Conservation (phyloP, 2,888 invertebrate genomes). For the Harpalus rubripes region DNA sequence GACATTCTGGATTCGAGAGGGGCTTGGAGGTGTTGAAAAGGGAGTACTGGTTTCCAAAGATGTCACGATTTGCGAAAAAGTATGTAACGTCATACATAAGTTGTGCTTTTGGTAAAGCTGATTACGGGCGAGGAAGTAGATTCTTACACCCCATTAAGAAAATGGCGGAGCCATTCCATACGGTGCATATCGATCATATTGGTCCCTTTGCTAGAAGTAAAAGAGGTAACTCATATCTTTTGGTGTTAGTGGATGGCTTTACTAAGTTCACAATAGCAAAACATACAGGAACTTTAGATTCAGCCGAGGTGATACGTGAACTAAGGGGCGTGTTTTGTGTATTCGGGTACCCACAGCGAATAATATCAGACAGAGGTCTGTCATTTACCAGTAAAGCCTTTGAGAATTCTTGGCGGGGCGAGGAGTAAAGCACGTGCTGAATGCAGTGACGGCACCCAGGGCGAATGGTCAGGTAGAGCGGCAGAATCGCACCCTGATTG, state of each 20-base stretch:
- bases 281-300: constrained; percentile 11
- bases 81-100: too few species aligned
- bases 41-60: constrained; percentile 72
- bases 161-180: constrained; percentile 69
- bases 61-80: constrained; percentile 70
- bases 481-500: constrained; percentile 71
- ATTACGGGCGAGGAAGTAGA: too few species aligned
- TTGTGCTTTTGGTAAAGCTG: too few species aligned
- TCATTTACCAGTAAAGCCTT: constrained; percentile 63
- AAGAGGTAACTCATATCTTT: constrained; percentile 67
- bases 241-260: constrained; percentile 69
- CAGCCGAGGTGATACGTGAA: constrained; percentile 40
- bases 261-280: constrained; percentile 68
- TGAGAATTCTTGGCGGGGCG: constrained; percentile 61
- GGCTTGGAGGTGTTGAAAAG: constrained; percentile 71
- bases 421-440: constrained; percentile 68
- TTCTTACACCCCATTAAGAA: too few species aligned
- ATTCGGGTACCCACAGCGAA: constrained; percentile 68
- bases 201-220: constrained; percentile 68
- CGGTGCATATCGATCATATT: constrained; percentile 70
- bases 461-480: constrained; percentile 63
- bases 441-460: constrained; percentile 69
- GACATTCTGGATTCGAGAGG: constrained; percentile 71
- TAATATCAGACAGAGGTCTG: constrained; percentile 69
- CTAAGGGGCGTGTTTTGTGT: constrained; percentile 61